Evolutionary conservation across 1,140 invertebrate genomes (phyloP), one percentile per base, ranked within the genome.

Genomic region (Trinorchestia longiramus): DNA sequence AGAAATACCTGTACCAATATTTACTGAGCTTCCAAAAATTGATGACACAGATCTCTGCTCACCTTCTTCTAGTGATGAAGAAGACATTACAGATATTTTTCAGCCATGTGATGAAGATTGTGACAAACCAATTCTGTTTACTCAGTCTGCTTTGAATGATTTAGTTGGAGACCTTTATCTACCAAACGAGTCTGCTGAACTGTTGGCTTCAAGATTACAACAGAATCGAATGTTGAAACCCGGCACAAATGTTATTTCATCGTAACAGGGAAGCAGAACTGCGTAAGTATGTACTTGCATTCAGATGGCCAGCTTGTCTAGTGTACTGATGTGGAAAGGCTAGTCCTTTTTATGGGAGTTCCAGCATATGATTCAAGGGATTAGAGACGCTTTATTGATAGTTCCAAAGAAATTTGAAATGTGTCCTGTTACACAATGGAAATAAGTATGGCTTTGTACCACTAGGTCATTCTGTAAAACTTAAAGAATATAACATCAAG

Each of bases 381-480:
- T 57, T 95, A 47, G 95, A 95, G 45, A 53, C 42, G 19, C 41
- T 57, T 95, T 95, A 95, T 53, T 57, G 44, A 57, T 42, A 62
- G 19, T 41, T 95, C 45, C 8, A 95, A 95, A 95, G 19, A 95
- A 96, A 87, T 88, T 95, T 95, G 94, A 95, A 95, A 91, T 40
- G 43, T 90, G n/a, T 90, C 53, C 53, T 96, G n/a, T 92, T 96
- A 42, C 95, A 96, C 53, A 96, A 96, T 57, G 53, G 95, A 43
- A 96, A 96, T 95, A 88, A 43, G 43, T n/a, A 47, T 95, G 36
- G 41, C 43, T 96, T 95, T 36, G 47, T 96, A 43, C 96, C 96
- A 87, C 42, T 96, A 87, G 95, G 43, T 53, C 96, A 96, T 96
- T 96, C 96, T 47, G 96, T 97, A 53, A 40, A 95, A 43, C 62